Conservation (phyloP, 64 coral and sea anemone genomes). For the Actinia tenebrosa region DNA sequence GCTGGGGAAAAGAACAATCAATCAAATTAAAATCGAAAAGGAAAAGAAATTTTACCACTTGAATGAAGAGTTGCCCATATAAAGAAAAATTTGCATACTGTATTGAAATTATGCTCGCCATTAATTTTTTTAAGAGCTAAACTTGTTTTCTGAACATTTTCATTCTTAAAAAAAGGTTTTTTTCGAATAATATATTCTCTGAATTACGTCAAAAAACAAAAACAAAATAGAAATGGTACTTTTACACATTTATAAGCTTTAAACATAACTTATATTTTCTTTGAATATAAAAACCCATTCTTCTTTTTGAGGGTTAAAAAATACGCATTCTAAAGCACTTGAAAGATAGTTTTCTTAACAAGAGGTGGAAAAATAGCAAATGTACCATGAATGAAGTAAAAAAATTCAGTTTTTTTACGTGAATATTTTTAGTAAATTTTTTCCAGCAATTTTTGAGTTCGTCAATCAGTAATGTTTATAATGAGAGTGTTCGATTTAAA, state of each 20-base stretch:
- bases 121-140: neutral
- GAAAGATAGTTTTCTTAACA: neutral
- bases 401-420: neutral
- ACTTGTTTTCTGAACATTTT: neutral
- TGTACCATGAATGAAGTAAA: neutral
- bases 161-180: neutral
- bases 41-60: neutral
- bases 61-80: neutral
- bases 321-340: neutral
- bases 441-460: neutral
- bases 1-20: conserved; percentile 45
- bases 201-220: neutral
- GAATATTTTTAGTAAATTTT: neutral
- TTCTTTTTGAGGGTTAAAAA: neutral
- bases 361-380: neutral
- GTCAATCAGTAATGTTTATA: no score
- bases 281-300: neutral
- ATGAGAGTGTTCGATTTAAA: no score
- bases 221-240: neutral
- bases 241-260: neutral
- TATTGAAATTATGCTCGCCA: no score
- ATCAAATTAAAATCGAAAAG: neutral
- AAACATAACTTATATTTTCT: no score
- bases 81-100: no score
- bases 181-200: neutral